Conservation (phyloP, 37 sponge, comb jelly and placozoan genomes). For the Hexactinellida sp. region DNA sequence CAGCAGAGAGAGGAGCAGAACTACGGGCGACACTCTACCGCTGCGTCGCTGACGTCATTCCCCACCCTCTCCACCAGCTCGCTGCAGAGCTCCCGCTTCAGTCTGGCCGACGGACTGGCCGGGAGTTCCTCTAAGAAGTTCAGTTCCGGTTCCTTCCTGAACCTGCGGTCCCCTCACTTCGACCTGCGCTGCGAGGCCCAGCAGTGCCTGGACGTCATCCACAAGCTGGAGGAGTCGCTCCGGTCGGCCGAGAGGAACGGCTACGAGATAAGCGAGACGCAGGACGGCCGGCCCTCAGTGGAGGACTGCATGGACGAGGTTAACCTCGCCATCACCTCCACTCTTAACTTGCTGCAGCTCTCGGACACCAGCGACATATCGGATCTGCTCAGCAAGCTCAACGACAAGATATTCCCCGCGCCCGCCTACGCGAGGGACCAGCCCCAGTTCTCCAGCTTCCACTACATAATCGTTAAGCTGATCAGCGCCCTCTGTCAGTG, state of each 20-base stretch:
- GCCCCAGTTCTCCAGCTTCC: slow-evolving; percentile 1
- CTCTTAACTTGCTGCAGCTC: background rate
- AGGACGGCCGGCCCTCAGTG: slow-evolving; percentile 36
- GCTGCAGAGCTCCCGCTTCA: background rate
- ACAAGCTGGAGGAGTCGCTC: background rate
- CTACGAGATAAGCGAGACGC: slow-evolving; percentile 8
- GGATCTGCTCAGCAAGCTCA: background rate
- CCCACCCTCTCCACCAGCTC: background rate
- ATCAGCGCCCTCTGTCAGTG: background rate
- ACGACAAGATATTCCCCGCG: background rate
- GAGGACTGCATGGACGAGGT: slow-evolving; percentile 51
- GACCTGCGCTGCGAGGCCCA: background rate
- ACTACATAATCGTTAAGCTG: background rate
- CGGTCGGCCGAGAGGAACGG: background rate
- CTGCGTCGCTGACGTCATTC: background rate
- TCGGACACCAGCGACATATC: background rate
- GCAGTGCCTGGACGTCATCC: background rate
- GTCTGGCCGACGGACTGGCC: background rate
- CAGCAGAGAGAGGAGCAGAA: background rate
- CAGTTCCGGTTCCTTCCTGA: background rate
- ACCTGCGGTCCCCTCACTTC: background rate
- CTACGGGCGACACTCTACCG: background rate
- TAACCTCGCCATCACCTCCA: background rate
- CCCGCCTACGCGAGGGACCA: background rate
- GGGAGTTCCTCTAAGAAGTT: background rate